Evolutionary conservation across 2,797 vertebrate species (phyloP), one percentile per base, ranked within the genome.

Genomic region (Heliangelus exortis): DNA sequence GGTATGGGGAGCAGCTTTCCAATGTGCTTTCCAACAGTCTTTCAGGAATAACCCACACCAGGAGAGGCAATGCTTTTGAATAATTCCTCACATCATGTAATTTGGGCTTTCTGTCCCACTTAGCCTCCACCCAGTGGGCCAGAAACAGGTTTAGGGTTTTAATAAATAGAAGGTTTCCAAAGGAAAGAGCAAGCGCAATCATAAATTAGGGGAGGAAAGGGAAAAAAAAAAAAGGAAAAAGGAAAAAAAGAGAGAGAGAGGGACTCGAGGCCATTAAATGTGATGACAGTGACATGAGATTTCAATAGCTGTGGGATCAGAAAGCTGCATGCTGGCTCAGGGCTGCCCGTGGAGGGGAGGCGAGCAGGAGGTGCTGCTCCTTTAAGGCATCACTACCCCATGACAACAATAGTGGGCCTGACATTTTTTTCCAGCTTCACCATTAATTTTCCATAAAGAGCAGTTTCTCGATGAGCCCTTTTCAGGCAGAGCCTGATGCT

Each of bases 381-480:
- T 96, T 96, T 89, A 92, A 97, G 90, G 83, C 95, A 86, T 74
- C 75, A 91, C 85, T 95, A 94, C 96, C 81, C 89, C 90, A 80
- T 15, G 62, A 95, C 90, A 97, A 97, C 96, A 97, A 97, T 94
- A 97, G 96, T 90, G 84, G 93, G 89, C 83, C 94, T 97, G 96
- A 97, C 87, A 93, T 91, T 96, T 95, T 93, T 82, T 96, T 93
- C 92, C 95, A 97, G 97, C 96, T 95, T 97, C 92, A 87, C 97
- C 96, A 97, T 98, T 97, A 97, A 98, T 98, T 98, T 98, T 97
- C 97, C 97, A 98, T 98, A 97, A 98, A 98, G 97, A 98, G 96
- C 97, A 95, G 95, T 97, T 97, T 97, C 96, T 96, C 95, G 84
- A 96, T 71, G 92, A 97, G 96, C 50, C 90, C 96, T 94, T 97